Base-by-base conservation (phyloP, 2,888 invertebrate species). In the Lysandra bellargus region DNA sequence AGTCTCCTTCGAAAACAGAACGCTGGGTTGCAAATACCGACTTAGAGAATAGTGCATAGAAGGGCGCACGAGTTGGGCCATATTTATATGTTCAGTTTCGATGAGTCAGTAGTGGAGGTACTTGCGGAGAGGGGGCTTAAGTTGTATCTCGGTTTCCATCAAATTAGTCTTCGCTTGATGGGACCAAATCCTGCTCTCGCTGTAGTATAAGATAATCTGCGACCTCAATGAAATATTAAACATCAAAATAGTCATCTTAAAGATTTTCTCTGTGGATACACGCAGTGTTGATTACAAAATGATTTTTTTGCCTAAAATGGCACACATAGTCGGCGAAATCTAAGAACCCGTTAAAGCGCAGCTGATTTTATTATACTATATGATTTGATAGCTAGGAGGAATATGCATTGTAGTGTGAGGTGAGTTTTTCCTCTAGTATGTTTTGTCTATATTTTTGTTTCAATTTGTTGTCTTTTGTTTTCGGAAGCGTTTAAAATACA, bases 401-500 rank as follows among this genome's bases (percentile, higher is more conserved):
- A 57, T 57, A 17, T 57, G 0, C 2, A 4, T 57, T 57, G 17
- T 17, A 2, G 14, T 57, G 57, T 61, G 7, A 64, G 23, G 64
- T 9, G 3, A 23, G 12, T 64, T 1, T 64, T 7, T 61, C 7
- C n/a, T 30, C 57, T 17, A 17, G 40, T 40, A 40, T 40, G 23
- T 23, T 23, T 23, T 23, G 7, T n/a, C 6, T 12, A 17, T 53
- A 53, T 60, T 60, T 60, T 60, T n/a, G 7, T 6, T 23, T 7
- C 7, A 61, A 9, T 64, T 30, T 30, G 30, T 30, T 64, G 30
- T 64, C 1, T 64, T 30, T 1, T 30, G 23, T 30, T 30, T 64
- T 64, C 64, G 64, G 64, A 64, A 64, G 64, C 64, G 64, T 64
- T 64, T 64, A 30, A 1, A 64, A 64, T 64, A 64, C 64, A 64